Evolutionary conservation across 2,113 vertebrate genomes (phyloP).

Genomic region (Ovibos moschatus): DNA sequence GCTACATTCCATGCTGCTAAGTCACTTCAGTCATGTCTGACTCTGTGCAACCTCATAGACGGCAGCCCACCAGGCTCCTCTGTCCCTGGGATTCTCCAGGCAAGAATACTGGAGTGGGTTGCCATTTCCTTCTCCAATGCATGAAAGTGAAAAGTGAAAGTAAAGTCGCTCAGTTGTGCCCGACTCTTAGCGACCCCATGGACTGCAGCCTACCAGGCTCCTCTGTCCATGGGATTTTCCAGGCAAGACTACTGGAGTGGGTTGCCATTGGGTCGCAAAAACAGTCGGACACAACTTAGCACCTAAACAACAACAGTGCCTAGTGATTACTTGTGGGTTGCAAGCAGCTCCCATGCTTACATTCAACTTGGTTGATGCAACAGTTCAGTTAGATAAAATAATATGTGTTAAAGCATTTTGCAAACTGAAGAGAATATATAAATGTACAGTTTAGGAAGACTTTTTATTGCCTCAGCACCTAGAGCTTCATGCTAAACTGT

Average conservation of each 20-base stretch:
- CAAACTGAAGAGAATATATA: not conserved
- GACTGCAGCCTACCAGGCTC: no score
- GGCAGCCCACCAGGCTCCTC: no score
- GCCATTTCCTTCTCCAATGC: no score
- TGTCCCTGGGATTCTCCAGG: no score
- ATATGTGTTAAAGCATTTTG: not conserved
- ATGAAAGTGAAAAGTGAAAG: no score
- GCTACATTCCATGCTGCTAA: not conserved
- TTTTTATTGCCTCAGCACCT: not conserved
- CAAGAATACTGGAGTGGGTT: no score
- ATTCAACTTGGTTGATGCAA: not conserved
- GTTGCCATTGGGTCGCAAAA: not conserved
- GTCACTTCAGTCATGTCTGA: no score
- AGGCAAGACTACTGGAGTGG: no score
- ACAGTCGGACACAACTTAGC: not conserved
- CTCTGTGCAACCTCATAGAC: no score
- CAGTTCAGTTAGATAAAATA: conserved; percentile 10
- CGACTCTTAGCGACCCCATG: no score
- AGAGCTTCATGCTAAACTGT: not conserved
- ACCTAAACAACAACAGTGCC: not conserved
- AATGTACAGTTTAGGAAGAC: not conserved
- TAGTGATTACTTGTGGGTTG: not conserved
- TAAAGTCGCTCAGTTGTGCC: no score
- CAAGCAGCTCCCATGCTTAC: not conserved
- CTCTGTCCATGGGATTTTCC: no score